Evolutionary conservation across 2,113 vertebrate species (phyloP), one percentile per base, ranked within the genome.

Genomic region (Myrmecobius fasciatus): DNA sequence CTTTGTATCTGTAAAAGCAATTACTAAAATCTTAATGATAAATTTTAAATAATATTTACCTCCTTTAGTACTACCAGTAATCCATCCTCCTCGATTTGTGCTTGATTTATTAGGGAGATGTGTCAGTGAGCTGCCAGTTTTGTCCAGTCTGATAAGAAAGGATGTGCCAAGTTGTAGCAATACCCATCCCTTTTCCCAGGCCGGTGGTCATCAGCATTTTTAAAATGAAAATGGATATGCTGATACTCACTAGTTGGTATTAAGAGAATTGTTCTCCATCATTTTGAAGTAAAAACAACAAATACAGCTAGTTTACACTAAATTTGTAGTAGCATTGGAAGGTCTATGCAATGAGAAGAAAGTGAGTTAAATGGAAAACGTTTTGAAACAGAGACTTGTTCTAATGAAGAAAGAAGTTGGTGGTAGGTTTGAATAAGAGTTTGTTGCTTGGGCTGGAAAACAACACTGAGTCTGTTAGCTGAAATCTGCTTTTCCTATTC

Each of bases 351-450:
- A 22, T 11, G 8, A 51, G 1, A 9, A 0, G 31, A 8, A 24
- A 0, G 43, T 3, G 17, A 48, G 47, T 5, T 83, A 0, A 51
- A 6, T 0, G n/a, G 43, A 31, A 4, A 11, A 31, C 31, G 4
- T 25, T 4, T 24, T 25, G 93, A 12, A 17, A 20, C 0, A 0
- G 52, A 5, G 28, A 49, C 24, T 5, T 48, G 53, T 52, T 90
- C 75, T 1, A 43, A 43, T 0, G 3, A 51, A 11, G 56, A 75
- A 31, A 17, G n/a, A 0, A 0, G 17, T 83, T 0, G 0, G 8
- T 3, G 25, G 60, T 67, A 67, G 52, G 10, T 12, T 0, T 0
- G 1, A 25, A 52, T 22, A 0, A 4, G 28, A 7, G 22, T 0
- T 12, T 2, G 67, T 83, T 83, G n/a, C n/a, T 83, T 43, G n/a